Evolutionary conservation across 2,797 vertebrate genomes (phyloP), one percentile per base, ranked within the genome.

Genomic region (Aldrovandia affinis): DNA sequence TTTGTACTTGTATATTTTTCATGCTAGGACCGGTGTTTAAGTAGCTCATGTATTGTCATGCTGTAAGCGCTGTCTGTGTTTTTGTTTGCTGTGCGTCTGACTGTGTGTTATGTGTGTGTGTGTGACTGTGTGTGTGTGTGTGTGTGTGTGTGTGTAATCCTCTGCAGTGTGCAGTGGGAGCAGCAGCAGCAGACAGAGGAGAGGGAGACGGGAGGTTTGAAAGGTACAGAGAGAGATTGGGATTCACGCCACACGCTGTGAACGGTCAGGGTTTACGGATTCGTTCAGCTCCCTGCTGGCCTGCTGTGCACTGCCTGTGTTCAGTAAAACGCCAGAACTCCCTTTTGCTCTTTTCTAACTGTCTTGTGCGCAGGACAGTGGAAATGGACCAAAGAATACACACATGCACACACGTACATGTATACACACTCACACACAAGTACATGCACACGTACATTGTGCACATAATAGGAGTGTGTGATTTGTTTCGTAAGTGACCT

Each of bases 121-220:
- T 33, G 54, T 57, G 42, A 73, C 7, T 50, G 63, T 44, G 3
- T 47, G 42, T 54, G n/a, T 44, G 12, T 75, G 70, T 79, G 1
- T 86, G 63, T 44, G 3, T 47, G 42, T 54, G n/a, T 44, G 12
- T 75, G 70, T 79, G 1, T 86, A n/a, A 9, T 54, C 81, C 15
- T 55, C 25, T 80, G 87, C 85, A 99, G 98, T 90, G 94, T 96
- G 65, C 97, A 99, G 86, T 99, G 98, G 98, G 97, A 99, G 89
- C 92, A 94, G 87, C 97, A 94, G 87, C 97, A 92, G 86, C 96
- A 97, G 91, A 91, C 87, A 86, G 96, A 97, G 28, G 95, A 96
- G 70, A 91, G 92, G 89, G 97, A 98, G 86, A 82, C 90, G 0
- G 95, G 92, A 85, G 94, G 95, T 0, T 14, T 97, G 78, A 97